Evolutionary conservation across 2,888 invertebrate species (phyloP).

Genomic region (Scaptomyza flava): DNA sequence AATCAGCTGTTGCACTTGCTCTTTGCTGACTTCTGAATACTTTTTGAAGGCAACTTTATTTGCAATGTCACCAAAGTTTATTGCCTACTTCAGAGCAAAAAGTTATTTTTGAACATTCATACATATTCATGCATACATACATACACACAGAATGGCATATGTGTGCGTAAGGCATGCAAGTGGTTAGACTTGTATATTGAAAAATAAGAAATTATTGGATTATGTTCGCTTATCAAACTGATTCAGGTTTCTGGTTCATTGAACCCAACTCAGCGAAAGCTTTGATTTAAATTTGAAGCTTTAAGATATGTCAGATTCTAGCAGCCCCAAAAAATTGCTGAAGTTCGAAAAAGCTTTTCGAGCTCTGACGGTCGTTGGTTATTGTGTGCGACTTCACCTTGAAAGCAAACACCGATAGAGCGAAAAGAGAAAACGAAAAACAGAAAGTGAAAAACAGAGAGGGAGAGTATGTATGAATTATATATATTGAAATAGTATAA

Average conservation of each 20-base stretch:
- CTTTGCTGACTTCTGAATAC: constrained; percentile 10
- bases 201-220: background rate
- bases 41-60: constrained; percentile 11
- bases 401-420: constrained; percentile 41
- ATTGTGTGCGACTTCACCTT: constrained; percentile 66
- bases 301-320: constrained; percentile 13
- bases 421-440: constrained; percentile 18
- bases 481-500: constrained; percentile 22
- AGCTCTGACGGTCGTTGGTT: constrained; percentile 41
- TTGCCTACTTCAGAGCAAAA: background rate
- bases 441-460: constrained; percentile 16
- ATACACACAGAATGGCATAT: background rate
- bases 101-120: background rate
- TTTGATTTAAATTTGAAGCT: background rate
- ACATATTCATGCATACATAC: background rate
- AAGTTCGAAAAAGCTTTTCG: constrained; percentile 66
- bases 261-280: constrained; percentile 20
- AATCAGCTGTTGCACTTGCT: constrained; percentile 79
- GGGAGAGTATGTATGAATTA: constrained; percentile 5
- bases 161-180: background rate
- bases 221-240: background rate
- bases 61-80: constrained; percentile 11
- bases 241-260: constrained; percentile 33
- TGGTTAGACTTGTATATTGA: background rate
- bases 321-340: constrained; percentile 24